Conservation (phyloP, 1,140 invertebrate species). For the Chlorops oryzae region DNA sequence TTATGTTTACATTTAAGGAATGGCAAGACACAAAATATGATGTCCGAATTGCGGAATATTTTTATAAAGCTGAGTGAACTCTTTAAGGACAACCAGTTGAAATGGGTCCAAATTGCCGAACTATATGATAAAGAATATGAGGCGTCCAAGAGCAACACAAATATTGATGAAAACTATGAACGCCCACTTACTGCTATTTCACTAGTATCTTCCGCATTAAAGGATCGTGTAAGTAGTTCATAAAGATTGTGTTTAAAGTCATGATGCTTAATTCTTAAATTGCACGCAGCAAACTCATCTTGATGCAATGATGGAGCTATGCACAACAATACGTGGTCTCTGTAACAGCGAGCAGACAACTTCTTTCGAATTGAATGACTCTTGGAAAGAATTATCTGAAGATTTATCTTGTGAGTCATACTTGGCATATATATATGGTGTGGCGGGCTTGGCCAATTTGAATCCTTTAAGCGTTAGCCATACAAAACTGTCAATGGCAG, state of each 20-base stretch:
- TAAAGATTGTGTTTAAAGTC: too few relatives aligned
- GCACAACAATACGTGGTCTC: slow-evolving; percentile 26
- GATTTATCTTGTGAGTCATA: slow-evolving; percentile 27
- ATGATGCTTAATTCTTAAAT: not conserved
- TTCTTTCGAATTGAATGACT: slow-evolving; percentile 33
- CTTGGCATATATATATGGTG: slow-evolving; percentile 34
- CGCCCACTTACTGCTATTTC: not conserved
- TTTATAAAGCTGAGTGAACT: slow-evolving; percentile 17
- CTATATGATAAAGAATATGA: slow-evolving; percentile 7
- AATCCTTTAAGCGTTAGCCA: slow-evolving; percentile 18
- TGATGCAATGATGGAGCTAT: slow-evolving; percentile 24
- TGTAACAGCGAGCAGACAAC: slow-evolving; percentile 20
- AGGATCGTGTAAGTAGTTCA: slow-evolving; percentile 15
- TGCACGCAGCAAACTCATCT: not conserved
- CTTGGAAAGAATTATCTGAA: slow-evolving; percentile 31
- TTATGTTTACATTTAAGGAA: too few relatives aligned
- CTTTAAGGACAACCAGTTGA: slow-evolving; percentile 8
- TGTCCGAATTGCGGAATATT: slow-evolving; percentile 14
- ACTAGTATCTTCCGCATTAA: slow-evolving; percentile 17
- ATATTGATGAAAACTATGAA: not conserved
- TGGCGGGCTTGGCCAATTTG: slow-evolving; percentile 21
- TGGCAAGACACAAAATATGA: too few relatives aligned
- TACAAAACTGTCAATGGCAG: slow-evolving; percentile 29
- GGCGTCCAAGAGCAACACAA: slow-evolving; percentile 1
- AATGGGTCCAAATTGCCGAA: slow-evolving; percentile 17